Percentiles rank a stretch among this genome's conserved stretches.
phyloP scores from a whole-genome alignment of 2,113 vertebrate species.

The Ctenomys sociabilis region DNA sequence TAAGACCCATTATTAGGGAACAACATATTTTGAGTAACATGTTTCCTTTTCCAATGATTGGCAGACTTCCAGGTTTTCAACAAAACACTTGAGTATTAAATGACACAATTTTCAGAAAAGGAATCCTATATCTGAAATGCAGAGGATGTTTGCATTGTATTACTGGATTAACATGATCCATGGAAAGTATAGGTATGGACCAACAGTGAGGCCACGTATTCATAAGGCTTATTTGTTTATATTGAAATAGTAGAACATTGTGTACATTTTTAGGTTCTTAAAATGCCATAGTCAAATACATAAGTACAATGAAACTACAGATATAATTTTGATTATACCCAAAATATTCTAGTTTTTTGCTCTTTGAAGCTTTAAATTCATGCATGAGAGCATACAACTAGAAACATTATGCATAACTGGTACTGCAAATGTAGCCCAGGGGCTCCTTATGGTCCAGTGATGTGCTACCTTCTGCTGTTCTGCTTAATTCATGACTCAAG shows the following conservation, averaged over 20 bases:
- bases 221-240: neutral
- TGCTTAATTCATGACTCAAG: neutral
- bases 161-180: neutral
- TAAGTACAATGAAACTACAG: neutral
- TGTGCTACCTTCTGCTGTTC: slow-evolving; percentile 32
- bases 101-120: neutral
- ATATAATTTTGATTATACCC: neutral
- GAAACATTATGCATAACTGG: slow-evolving; percentile 8
- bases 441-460: slow-evolving; percentile 22
- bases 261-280: neutral
- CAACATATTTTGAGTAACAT: neutral
- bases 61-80: neutral
- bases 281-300: slow-evolving; percentile 34
- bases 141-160: neutral
- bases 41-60: neutral
- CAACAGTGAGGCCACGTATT: neutral
- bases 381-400: neutral
- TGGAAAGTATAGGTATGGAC: neutral
- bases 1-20: neutral
- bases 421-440: neutral
- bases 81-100: neutral
- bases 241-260: neutral
- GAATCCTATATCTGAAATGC: neutral
- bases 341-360: neutral
- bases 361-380: slow-evolving; percentile 22